These are phyloP conservation scores for Hirtodrosophila alboralis DNA, from an alignment of 2,888 invertebrate species.

Conservation along the genomic window DNA sequence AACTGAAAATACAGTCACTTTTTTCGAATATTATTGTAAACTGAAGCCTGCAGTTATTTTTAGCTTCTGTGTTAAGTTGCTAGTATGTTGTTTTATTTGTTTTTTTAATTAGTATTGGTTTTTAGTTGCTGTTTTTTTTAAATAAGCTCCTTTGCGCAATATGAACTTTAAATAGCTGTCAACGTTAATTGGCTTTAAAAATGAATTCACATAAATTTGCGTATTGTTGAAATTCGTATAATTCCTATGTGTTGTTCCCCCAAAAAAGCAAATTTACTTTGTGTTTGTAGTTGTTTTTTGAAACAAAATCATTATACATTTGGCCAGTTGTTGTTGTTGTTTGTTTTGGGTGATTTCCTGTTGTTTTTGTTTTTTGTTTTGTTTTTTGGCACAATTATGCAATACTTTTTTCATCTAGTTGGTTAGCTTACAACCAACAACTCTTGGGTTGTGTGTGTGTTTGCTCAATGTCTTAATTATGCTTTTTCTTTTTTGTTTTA, in stretches of 20 bases:
- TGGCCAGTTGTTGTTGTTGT: constrained; percentile 42
- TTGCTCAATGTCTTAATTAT: constrained; percentile 28
- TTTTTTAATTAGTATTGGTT: constrained; percentile 24
- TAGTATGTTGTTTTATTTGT: constrained; percentile 40
- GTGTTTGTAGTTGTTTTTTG: constrained; percentile 44
- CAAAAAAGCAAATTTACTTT: constrained; percentile 67
- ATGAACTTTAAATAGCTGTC: constrained; percentile 72
- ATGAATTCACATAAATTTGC: constrained; percentile 53
- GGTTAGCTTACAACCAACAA: constrained; percentile 24
- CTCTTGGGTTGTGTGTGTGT: constrained; percentile 28
- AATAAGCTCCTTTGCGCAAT: constrained; percentile 77
- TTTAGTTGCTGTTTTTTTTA: constrained; percentile 45
- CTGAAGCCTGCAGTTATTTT: constrained; percentile 21
- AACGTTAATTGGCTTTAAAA: constrained; percentile 45
- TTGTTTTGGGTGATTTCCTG: constrained; percentile 26
- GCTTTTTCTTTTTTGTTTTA: constrained; percentile 60
- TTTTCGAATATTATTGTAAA: constrained; percentile 38
- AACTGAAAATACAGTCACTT: constrained; percentile 65
- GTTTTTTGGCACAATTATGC: constrained; percentile 67
- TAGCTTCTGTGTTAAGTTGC: constrained; percentile 25
- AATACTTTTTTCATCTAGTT: constrained; percentile 42
- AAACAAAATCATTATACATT: constrained; percentile 44
- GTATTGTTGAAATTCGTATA: constrained; percentile 81
- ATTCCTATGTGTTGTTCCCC: constrained; percentile 83
- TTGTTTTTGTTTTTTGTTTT: constrained; percentile 22